Conservation (phyloP, 2,888 invertebrate species). For the Schizotus pectinicornis region DNA sequence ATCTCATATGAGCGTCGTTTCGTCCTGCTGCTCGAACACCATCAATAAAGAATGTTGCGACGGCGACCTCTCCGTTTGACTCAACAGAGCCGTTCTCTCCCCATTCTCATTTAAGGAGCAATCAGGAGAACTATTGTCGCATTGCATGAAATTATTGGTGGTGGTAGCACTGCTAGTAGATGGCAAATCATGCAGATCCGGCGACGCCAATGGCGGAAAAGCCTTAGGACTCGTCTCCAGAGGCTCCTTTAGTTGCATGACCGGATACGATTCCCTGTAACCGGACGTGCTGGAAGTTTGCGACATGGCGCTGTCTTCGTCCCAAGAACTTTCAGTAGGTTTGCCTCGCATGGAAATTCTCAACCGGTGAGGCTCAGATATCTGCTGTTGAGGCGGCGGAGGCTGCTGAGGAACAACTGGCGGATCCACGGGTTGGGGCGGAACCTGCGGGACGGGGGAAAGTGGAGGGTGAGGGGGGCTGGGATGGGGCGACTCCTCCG, state of each 20-base stretch:
- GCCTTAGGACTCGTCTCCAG: slow-evolving; percentile 54
- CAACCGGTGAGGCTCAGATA: slow-evolving; percentile 52
- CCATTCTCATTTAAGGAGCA: slow-evolving; percentile 71
- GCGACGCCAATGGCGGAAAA: slow-evolving; percentile 69
- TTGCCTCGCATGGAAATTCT: slow-evolving; percentile 52
- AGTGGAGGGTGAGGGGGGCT: slow-evolving; percentile 31
- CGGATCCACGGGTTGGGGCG: slow-evolving; percentile 40
- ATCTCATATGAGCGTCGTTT: slow-evolving; percentile 80
- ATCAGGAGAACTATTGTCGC: slow-evolving; percentile 64
- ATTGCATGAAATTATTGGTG: slow-evolving; percentile 60
- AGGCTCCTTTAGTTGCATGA: slow-evolving; percentile 55
- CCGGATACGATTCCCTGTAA: slow-evolving; percentile 71
- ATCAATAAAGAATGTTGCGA: slow-evolving; percentile 80
- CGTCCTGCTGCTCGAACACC: slow-evolving; percentile 81
- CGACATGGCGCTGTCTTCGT: slow-evolving; percentile 75
- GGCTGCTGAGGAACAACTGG: not conserved
- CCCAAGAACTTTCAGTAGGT: slow-evolving; percentile 75
- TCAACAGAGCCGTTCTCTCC: slow-evolving; percentile 69
- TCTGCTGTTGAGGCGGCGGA: slow-evolving; percentile 36
- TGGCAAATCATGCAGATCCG: slow-evolving; percentile 65
- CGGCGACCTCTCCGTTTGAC: slow-evolving; percentile 66
- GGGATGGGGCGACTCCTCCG: slow-evolving; percentile 46
- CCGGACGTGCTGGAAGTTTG: slow-evolving; percentile 88
- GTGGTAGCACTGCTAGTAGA: slow-evolving; percentile 61
- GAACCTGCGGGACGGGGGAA: slow-evolving; percentile 43